Evolutionary conservation across 2,113 vertebrate genomes (phyloP), one percentile per base, ranked within the genome.

Genomic region (Octodon degus): DNA sequence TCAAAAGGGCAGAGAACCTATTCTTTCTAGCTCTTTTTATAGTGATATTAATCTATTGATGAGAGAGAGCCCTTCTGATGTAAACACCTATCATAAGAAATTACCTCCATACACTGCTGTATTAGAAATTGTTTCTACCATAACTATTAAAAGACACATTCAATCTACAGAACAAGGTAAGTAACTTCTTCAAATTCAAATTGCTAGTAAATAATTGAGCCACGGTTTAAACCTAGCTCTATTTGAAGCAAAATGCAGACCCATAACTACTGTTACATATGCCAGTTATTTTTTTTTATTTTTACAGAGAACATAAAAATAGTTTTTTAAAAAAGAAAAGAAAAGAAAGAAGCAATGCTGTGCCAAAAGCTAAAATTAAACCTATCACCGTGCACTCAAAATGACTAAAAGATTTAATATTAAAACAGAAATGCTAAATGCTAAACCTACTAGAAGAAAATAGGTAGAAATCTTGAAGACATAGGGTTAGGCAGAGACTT

Each of bases 241-340:
- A 70, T 30, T 30, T 89, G 89, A 92, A 94, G 70, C 24, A 92
- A 84, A 96, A 89, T 37, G 2, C 50, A 79, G 60, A n/a, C 24
- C 17, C 34, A 30, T 20, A 91, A 72, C 17, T 58, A 13, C 32
- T 91, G 83, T 25, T 47, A 84, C n/a, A 27, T 22, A 32, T 20
- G 47, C 12, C 30, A 74, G 7, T 55, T 22, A 47, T 62, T 88
- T 88, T 55, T 12, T 55, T 55, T 55, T 16, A 55, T 55, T 55
- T 55, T 55, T 55, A 55, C 55, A 55, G 55, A 55, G 55, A 55
- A 55, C 4, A 55, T 3, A 55, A 55, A 55, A 55, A 16, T 58
- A 58, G 55, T 11, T 50, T 58, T 12, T 50, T 58, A 4, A 58
- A 58, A 58, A 16, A 17, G 16, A 55, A 13, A 55, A 17, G 16